Evolutionary conservation across 2,797 vertebrate species (phyloP).

Genomic region (Sebastes minor): DNA sequence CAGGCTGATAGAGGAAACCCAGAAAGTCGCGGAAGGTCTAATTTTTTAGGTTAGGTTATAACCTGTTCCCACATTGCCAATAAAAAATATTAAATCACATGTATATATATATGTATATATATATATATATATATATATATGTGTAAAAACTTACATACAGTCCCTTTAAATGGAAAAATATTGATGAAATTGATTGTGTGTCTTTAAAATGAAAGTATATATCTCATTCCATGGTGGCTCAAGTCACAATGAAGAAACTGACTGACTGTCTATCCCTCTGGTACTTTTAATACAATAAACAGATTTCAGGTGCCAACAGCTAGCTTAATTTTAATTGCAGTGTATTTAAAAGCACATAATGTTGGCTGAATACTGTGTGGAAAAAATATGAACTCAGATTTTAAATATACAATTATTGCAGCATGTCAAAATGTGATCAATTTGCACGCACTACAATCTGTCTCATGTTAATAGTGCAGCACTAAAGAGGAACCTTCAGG

Average conservation of each 20-base stretch:
- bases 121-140: no score
- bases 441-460: background rate
- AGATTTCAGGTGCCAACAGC: background rate
- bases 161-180: background rate
- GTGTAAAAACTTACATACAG: no score
- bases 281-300: background rate
- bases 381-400: background rate
- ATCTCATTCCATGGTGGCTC: background rate
- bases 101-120: no score
- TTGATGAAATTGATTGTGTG: background rate
- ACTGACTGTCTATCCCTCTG: background rate
- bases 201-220: background rate
- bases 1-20: no score
- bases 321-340: background rate
- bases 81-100: no score
- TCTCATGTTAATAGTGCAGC: background rate
- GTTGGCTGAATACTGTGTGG: background rate
- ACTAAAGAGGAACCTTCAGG: background rate
- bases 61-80: no score
- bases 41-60: no score
- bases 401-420: background rate
- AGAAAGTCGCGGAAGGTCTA: no score
- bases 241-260: background rate
- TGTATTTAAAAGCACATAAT: background rate
- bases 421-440: background rate